Evolutionary conservation across 2,888 invertebrate genomes (phyloP), one percentile per base, ranked within the genome.

Genomic region (Blastobasis adustella): DNA sequence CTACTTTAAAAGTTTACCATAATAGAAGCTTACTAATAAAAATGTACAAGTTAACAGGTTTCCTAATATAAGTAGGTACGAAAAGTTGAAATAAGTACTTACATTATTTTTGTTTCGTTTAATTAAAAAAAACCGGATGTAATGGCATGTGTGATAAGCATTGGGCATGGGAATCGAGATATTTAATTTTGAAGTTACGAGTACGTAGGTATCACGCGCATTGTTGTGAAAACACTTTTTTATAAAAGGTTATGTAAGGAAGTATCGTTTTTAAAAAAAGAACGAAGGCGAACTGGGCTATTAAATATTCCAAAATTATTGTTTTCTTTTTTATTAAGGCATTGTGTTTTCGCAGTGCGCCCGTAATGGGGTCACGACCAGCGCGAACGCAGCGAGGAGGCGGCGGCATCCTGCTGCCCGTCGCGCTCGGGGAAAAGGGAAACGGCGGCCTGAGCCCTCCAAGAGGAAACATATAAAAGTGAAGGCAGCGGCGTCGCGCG

Each of bases 401-500:
- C 37, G n/a, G 37, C 37, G 7, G 37, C 41, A 36, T 10, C 47
- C 64, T 62, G 62, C 55, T 60, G 65, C 23, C 23, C 23, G 67
- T 73, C 63, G 70, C 63, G 66, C 61, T 59, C 63, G 62, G 66
- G 67, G 66, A 72, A 71, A 68, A 67, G 64, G 72, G 75, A 72
- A 73, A 66, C 62, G 58, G 58, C 61, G 63, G 59, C 55, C 23
- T 23, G 56, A 60, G 65, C 66, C 73, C 67, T 66, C 59, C 62
- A 67, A 79, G 80, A 82, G 81, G 82, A 67, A 79, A 61, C 66
- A 67, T 85, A 86, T 86, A 86, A 79, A 83, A 83, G 83, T 69
- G 82, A 71, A 69, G 58, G 84, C 63, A 58, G 57, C 61, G 66
- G 66, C 62, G 61, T 69, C 75, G 80, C 75, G 77, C 77, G 81